Evolutionary conservation across 2,888 invertebrate genomes (phyloP), one percentile per base, ranked within the genome.

Genomic region (Cheilosia impressa): DNA sequence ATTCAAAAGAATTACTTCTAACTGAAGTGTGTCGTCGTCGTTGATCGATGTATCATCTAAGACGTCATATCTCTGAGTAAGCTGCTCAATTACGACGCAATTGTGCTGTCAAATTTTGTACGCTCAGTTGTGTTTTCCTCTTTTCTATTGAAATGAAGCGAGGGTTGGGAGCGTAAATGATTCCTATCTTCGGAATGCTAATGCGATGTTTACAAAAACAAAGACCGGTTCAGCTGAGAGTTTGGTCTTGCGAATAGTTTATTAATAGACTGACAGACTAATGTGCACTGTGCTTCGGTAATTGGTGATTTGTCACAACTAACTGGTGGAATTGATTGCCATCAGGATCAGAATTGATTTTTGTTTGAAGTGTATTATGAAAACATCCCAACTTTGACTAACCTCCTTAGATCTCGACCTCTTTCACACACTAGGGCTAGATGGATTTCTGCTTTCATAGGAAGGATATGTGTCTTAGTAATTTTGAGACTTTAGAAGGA

Each of bases 51-150:
- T 82, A 53, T 82, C 82, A 82, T 71, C 72, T 17, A 15, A 78
- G 78, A 72, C 82, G 82, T 82, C 82, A 82, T 60, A 72, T 60
- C 19, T 17, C n/a, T 71, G 22, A 69, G 38, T 31, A 66, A 66
- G 65, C 53, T 17, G 10, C 15, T 43, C 38, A 60, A 62, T 55
- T 47, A 78, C 65, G 72, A 60, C 71, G 77, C 77, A 68, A 45
- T 55, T 52, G 19, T 34, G 41, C 60, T 65, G 68, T 76, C 63
- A 63, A 41, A 62, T 47, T 68, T 45, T 45, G 13, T 45, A 19
- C 15, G 27, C 22, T 63, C 6, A 62, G 55, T 31, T 62, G 60
- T 38, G 41, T 10, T 41, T 65, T 66, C 41, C 31, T 31, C 31
- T 34, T 15, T 58, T 38, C 10, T 38, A 55, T 38, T 19, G 1